Evolutionary conservation across 2,113 vertebrate genomes (phyloP).

Genomic region (Lepus americanus): DNA sequence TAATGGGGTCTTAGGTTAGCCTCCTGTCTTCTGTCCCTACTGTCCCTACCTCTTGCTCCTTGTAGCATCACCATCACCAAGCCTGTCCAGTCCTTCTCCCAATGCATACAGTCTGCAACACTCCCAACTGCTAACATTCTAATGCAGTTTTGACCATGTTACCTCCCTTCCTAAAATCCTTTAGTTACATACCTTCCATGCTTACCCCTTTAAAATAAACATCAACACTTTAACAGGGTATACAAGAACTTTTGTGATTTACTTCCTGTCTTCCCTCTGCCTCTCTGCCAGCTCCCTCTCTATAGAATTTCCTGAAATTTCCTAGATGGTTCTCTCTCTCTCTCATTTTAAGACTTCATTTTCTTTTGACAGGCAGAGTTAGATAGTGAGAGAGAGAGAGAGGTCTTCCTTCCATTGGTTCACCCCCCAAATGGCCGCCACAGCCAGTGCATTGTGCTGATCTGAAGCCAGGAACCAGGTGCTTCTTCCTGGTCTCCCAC

Average conservation of each 20-base stretch:
- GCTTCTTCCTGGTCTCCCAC: too few species aligned
- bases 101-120: not conserved
- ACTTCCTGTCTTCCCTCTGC: not conserved
- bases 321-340: not conserved
- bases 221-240: not conserved
- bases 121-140: not conserved
- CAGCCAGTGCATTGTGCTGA: too few species aligned
- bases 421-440: too few species aligned
- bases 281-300: too few species aligned
- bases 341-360: too few species aligned
- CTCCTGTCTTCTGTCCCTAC: not conserved
- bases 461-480: too few species aligned
- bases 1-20: not conserved
- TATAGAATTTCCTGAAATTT: not conserved
- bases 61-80: not conserved
- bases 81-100: accelerated
- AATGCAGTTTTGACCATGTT: not conserved
- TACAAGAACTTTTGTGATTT: not conserved
- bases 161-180: not conserved
- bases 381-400: too few species aligned
- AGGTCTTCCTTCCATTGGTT: too few species aligned
- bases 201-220: not conserved
- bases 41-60: too few species aligned
- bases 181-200: accelerated
- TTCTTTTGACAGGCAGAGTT: too few species aligned